Base-by-base conservation (phyloP, 2,797 vertebrate species). In the Champsocephalus esox region DNA sequence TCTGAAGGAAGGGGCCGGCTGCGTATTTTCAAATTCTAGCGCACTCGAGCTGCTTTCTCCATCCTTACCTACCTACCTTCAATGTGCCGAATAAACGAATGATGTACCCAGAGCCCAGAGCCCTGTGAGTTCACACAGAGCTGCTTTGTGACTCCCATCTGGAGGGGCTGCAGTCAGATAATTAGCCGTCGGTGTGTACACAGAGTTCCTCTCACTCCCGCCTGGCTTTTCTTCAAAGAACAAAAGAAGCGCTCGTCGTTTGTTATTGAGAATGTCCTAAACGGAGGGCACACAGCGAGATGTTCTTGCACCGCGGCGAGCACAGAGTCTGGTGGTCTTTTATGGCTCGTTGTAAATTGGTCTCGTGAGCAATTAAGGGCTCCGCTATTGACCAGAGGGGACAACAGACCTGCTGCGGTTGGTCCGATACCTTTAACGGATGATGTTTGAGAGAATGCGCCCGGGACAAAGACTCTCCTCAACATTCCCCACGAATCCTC, bases 271-370 rank as follows among this genome's bases (percentile, higher is more conserved):
- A 93, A 90, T 85, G 89, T 90, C 89, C 79, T 83, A 81, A 92
- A 91, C 79, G 73, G 77, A 90, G 73, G 75, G 86, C 88, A 93
- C 94, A 94, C 84, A 93, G 85, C 72, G 79, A 64, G 87, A 90
- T 87, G 90, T 91, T 88, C 5, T 73, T 85, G 83, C 78, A 81
- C 81, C 84, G 43, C 66, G 81, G 79, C 51, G 17, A 88, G 89
- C 54, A 50, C 28, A 89, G 81, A 81, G 80, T 81, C 86, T 76
- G 52, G 62, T 69, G 82, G 54, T 50, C 66, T 85, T 95, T 95
- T 95, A 95, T 90, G 84, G 87, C 89, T 91, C 66, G 88, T 88
- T 93, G 93, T 94, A 93, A 94, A 95, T 88, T 93, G 83, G 87
- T 88, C 79, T 73, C 77, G 74, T 81, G 87, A 87, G 79, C 86